Evolutionary conservation across 1,140 invertebrate species (phyloP).

Genomic region (Dinoponera quadriceps): DNA sequence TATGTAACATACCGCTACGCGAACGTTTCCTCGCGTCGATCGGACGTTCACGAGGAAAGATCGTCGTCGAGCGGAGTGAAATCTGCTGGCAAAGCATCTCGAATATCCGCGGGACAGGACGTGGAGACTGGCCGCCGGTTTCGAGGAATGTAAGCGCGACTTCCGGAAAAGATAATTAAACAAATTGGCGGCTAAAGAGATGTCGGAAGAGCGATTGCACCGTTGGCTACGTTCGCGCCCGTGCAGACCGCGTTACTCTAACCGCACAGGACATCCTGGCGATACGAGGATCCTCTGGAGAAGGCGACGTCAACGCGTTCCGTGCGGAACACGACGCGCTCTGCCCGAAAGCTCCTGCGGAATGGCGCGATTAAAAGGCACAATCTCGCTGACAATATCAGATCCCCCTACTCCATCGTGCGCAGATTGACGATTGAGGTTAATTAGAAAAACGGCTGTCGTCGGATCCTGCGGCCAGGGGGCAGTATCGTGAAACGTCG

Average conservation of each 20-base stretch:
- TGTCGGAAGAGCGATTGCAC: constrained; percentile 73
- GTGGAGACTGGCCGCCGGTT: constrained; percentile 1
- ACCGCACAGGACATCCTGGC: constrained; percentile 82
- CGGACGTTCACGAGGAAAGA: background rate
- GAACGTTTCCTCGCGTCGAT: background rate
- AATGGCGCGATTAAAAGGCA: constrained; percentile 25
- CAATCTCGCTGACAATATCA: constrained; percentile 56
- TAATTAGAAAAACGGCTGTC: constrained; percentile 53
- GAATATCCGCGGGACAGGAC: background rate
- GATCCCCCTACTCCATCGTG: constrained; percentile 20
- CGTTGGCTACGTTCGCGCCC: constrained; percentile 65
- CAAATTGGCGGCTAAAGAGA: constrained; percentile 69
- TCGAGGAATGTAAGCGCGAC: constrained; percentile 30
- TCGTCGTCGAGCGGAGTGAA: background rate
- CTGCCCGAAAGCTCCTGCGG: constrained; percentile 33
- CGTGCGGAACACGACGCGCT: background rate
- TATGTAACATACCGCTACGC: too few species aligned
- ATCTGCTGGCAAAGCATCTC: background rate
- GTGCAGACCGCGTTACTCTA: constrained; percentile 68
- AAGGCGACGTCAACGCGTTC: constrained; percentile 8
- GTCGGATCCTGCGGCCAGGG: constrained; percentile 23
- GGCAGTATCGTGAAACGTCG: constrained; percentile 14
- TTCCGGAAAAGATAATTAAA: constrained; percentile 78
- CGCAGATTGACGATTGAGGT: constrained; percentile 38
- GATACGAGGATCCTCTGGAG: constrained; percentile 74